Evolutionary conservation across 1,140 invertebrate genomes (phyloP).

Genomic region (Daktulosphaira vitifoliae): DNA sequence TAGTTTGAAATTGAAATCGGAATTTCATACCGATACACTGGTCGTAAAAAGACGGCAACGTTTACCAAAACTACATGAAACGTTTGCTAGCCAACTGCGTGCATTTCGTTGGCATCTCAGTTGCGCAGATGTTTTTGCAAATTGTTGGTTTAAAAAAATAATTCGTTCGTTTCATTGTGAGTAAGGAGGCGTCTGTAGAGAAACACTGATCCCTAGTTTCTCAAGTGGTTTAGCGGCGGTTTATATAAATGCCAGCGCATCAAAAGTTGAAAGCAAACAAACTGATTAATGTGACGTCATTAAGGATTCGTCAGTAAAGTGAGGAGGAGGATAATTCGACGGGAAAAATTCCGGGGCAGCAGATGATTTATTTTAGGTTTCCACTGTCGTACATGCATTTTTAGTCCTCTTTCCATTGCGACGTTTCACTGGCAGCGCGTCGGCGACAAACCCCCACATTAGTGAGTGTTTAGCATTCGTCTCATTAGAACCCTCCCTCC

Average conservation of each 20-base stretch:
- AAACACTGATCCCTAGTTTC: neutral
- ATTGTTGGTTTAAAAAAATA: no score
- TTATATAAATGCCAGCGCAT: constrained; percentile 14
- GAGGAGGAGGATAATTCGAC: neutral
- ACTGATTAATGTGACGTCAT: constrained; percentile 26
- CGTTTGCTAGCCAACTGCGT: no score
- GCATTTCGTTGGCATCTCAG: no score
- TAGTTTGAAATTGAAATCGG: no score
- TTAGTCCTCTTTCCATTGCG: no score
- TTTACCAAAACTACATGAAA: no score
- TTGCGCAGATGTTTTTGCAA: no score
- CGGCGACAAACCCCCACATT: neutral
- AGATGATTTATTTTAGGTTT: constrained; percentile 10
- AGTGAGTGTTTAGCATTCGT: constrained; percentile 23
- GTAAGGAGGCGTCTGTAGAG: no score
- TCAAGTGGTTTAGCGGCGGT: neutral
- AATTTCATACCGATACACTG: no score
- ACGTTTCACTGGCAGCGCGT: neutral
- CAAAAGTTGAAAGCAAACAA: constrained; percentile 26
- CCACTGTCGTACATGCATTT: neutral
- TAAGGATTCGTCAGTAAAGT: no score
- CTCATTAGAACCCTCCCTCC: neutral
- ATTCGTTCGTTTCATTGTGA: no score
- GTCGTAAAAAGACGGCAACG: no score
- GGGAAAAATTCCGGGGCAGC: constrained; percentile 10